A percentile compares a stretch with the other conserved stretches of the same genome.
phyloP scores from a whole-genome alignment of 2,888 invertebrate species.

The Yponomeuta cagnagella region DNA sequence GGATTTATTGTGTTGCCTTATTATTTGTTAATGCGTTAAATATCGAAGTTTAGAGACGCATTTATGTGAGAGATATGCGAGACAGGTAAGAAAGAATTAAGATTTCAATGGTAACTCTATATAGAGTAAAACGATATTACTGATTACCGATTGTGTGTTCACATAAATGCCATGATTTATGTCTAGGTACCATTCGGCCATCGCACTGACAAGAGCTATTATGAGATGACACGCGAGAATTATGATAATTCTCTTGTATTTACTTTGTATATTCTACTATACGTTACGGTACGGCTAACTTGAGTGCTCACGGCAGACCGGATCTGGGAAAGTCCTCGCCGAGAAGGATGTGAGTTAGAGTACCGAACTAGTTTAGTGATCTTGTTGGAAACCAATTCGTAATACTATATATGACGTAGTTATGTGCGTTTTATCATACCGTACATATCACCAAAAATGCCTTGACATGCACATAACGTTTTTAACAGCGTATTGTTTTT shows the following conservation, averaged over 20 bases:
- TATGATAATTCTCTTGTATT: conserved; percentile 3
- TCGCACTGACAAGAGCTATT: conserved; percentile 4
- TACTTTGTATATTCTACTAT: neutral
- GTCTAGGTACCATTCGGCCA: neutral
- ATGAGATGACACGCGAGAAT: conserved; percentile 3
- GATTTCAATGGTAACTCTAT: too few species aligned
- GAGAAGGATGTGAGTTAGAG: neutral
- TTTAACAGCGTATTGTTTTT: neutral
- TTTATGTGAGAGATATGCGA: too few species aligned
- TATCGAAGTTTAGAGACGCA: too few species aligned
- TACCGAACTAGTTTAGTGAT: too few species aligned
- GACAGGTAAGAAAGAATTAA: too few species aligned
- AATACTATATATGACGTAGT: too few species aligned
- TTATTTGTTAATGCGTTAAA: neutral
- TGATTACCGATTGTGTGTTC: neutral
- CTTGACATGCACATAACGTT: neutral
- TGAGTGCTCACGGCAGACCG: neutral
- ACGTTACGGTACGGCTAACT: neutral
- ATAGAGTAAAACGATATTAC: too few species aligned
- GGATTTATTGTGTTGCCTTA: neutral
- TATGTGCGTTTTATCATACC: neutral
- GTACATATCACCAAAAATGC: neutral
- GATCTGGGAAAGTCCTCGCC: neutral
- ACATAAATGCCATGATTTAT: conserved; percentile 1
- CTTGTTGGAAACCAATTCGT: too few species aligned